These are phyloP conservation scores for Agrochola lychnidis DNA, from an alignment of 2,888 invertebrate species.

Conservation along the genomic window DNA sequence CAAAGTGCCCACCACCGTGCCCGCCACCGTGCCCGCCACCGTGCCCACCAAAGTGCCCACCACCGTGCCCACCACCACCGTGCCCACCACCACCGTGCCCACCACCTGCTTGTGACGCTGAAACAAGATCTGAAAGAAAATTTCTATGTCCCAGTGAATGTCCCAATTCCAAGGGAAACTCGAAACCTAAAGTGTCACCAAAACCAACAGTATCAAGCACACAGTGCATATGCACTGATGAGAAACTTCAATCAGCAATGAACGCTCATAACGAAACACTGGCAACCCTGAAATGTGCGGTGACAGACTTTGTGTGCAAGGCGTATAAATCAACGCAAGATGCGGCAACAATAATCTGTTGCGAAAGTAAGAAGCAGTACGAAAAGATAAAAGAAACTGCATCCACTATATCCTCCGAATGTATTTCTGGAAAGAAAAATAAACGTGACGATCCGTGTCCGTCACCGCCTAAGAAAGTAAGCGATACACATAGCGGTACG, in stretches of 20 bases:
- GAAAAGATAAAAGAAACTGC: slow-evolving; percentile 56
- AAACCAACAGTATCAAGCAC: background rate
- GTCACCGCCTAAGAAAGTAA: slow-evolving; percentile 39
- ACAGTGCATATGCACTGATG: background rate
- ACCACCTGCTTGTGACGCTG: background rate
- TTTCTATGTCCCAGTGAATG: slow-evolving; percentile 41
- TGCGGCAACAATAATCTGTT: slow-evolving; percentile 70
- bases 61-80: too few species aligned
- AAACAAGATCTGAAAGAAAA: slow-evolving; percentile 21
- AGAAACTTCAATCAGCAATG: background rate
- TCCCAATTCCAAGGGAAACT: slow-evolving; percentile 9
- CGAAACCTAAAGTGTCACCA: background rate
- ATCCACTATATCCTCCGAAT: slow-evolving; percentile 3
- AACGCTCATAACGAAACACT: slow-evolving; percentile 63
- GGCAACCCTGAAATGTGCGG: slow-evolving; percentile 72
- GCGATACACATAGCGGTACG: slow-evolving; percentile 1
- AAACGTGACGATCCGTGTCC: slow-evolving; percentile 1
- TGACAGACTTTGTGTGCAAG: slow-evolving; percentile 75
- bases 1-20: background rate
- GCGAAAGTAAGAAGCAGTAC: slow-evolving; percentile 70
- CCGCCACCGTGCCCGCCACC: background rate
- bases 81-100: background rate
- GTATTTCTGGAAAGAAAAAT: background rate
- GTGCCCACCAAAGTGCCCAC: too few species aligned
- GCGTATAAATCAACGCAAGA: slow-evolving; percentile 74